Evolutionary conservation across 2,888 invertebrate genomes (phyloP).

Genomic region (Carpatolechia fugitivella): DNA sequence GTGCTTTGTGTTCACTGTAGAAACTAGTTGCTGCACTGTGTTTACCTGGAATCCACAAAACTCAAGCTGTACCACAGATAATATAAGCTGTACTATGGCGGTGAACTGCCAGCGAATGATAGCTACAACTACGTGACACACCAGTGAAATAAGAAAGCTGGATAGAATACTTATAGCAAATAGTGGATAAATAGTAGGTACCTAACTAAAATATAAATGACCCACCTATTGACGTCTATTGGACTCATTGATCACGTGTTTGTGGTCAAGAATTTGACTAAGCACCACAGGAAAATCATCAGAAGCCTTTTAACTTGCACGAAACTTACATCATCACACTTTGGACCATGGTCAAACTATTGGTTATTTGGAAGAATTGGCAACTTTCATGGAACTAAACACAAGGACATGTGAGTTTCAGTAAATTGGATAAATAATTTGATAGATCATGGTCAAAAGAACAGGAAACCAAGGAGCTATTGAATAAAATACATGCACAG

Average conservation of each 20-base stretch:
- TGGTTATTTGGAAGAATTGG: not conserved
- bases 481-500: slow-evolving; percentile 8
- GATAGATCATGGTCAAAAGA: slow-evolving; percentile 25
- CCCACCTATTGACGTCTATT: not conserved
- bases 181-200: too few species aligned
- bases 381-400: not conserved
- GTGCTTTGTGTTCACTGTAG: not conserved
- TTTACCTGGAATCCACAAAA: slow-evolving; percentile 8
- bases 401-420: not conserved
- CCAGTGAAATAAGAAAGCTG: too few species aligned
- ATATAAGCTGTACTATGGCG: not conserved
- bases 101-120: too few species aligned
- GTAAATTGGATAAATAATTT: not conserved
- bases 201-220: not conserved
- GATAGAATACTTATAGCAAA: too few species aligned
- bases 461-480: slow-evolving; percentile 18
- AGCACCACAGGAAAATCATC: not conserved
- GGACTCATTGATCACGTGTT: not conserved
- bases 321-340: slow-evolving; percentile 30
- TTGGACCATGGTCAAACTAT: slow-evolving; percentile 3
- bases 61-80: not conserved
- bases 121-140: too few species aligned
- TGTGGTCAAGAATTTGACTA: not conserved
- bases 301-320: slow-evolving; percentile 15
- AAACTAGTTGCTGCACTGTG: not conserved